phyloP scores from a whole-genome alignment of 2,888 invertebrate genomes.

The Hypsopygia costalis region DNA sequence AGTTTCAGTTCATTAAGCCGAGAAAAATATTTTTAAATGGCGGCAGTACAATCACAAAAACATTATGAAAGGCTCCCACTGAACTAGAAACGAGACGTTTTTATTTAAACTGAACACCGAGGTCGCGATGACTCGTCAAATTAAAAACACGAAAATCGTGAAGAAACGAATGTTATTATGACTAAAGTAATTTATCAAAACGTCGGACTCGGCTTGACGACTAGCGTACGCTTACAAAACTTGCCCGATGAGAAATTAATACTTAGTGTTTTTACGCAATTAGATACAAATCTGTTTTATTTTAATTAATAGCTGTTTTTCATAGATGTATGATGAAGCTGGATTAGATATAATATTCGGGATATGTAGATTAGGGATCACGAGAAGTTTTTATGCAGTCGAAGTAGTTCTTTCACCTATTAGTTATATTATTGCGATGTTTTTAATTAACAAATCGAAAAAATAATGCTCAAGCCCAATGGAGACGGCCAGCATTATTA shows the following conservation, averaged over 20 bases:
- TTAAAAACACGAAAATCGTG: slow-evolving; percentile 50
- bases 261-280: slow-evolving; percentile 49
- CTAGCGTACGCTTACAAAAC: slow-evolving; percentile 36
- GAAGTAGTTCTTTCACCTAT: too few relatives aligned
- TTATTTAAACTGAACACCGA: slow-evolving; percentile 38
- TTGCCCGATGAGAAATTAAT: slow-evolving; percentile 51
- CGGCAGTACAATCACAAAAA: slow-evolving; percentile 12
- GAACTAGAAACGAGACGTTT: slow-evolving; percentile 34
- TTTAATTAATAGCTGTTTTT: too few relatives aligned
- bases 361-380: too few relatives aligned
- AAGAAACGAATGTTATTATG: slow-evolving; percentile 63
- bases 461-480: too few relatives aligned
- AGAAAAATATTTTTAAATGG: slow-evolving; percentile 3
- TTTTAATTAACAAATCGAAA: too few relatives aligned
- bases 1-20: slow-evolving; percentile 7
- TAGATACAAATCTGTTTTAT: slow-evolving; percentile 45
- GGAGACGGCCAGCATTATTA: too few relatives aligned
- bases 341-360: too few relatives aligned
- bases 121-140: slow-evolving; percentile 57
- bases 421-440: too few relatives aligned
- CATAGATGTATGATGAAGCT: too few relatives aligned
- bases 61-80: slow-evolving; percentile 34
- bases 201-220: slow-evolving; percentile 38
- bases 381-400: too few relatives aligned
- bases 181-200: slow-evolving; percentile 71